Evolutionary conservation across 2,888 invertebrate genomes (phyloP).

Genomic region (Hirtodrosophila trivittata): DNA sequence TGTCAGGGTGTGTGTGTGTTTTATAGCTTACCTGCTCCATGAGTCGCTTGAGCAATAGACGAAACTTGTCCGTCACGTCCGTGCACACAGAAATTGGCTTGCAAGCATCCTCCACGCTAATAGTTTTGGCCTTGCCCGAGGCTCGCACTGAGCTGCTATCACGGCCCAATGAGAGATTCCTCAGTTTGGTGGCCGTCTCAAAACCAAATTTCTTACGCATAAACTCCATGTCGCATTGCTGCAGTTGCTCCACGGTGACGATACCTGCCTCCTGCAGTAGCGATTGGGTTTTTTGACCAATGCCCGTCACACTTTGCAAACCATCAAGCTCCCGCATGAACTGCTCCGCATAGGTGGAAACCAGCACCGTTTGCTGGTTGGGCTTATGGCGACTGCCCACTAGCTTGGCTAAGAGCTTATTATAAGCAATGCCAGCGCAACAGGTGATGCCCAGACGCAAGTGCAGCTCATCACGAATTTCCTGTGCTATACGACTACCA

Average conservation of each 20-base stretch:
- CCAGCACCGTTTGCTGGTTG: conserved; percentile 91
- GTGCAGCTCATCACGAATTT: conserved; percentile 89
- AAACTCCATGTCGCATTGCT: conserved; percentile 86
- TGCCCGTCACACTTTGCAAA: conserved; percentile 89
- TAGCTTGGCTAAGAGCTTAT: conserved; percentile 92
- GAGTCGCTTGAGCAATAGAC: conserved; percentile 88
- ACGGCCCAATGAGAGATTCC: conserved; percentile 89
- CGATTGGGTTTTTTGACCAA: conserved; percentile 89
- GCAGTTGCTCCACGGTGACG: conserved; percentile 88
- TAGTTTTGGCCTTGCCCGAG: conserved; percentile 90
- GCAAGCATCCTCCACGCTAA: conserved; percentile 92
- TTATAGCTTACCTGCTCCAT: conserved; percentile 86
- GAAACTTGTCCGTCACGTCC: conserved; percentile 90
- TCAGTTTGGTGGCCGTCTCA: conserved; percentile 88
- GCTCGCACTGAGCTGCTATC: conserved; percentile 89
- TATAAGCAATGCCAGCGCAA: conserved; percentile 93
- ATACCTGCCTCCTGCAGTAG: conserved; percentile 88
- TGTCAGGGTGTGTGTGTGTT: neutral
- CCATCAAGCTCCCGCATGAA: conserved; percentile 88
- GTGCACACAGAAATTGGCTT: conserved; percentile 89
- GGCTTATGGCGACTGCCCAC: conserved; percentile 90
- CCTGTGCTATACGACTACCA: conserved; percentile 90
- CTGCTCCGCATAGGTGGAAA: conserved; percentile 87
- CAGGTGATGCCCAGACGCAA: conserved; percentile 89
- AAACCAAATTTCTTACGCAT: conserved; percentile 87